Evolutionary conservation across 2,797 vertebrate species (phyloP), one percentile per base, ranked within the genome.

Genomic region (Arctocebus calabarensis): DNA sequence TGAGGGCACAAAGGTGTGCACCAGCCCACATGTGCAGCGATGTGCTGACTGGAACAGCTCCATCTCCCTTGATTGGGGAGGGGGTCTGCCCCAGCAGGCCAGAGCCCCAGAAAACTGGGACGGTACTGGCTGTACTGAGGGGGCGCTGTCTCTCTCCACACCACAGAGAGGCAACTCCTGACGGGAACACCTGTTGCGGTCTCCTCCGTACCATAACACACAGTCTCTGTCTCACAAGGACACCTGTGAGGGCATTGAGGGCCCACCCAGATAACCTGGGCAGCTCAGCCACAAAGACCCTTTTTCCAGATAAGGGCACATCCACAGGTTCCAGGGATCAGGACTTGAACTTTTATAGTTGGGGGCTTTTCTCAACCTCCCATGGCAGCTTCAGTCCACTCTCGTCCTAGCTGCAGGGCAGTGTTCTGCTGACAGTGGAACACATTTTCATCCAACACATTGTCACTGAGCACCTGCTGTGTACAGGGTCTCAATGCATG

Each of bases 401-500:
- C 22, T 32, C n/a, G 1, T 23, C 22, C 34, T 0, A 0, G 82
- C 14, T 12, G 16, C 34, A 37, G 5, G 83, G 4, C 48, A 7
- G 43, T 29, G 25, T 34, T 12, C 83, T 27, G 83, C 23, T 19
- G 45, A 32, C 45, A 52, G 64, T 7, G 48, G 83, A 45, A 70
- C 45, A 23, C 83, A 70, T 25, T 55, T 34, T 70, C n/a, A 27
- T 37, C 19, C n/a, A 4, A 22, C 62, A 52, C 22, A 19, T 52
- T 68, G 66, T 11, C 17, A 10, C 8, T 19, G 83, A 55, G 32
- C 64, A 37, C 45, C 45, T 55, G 48, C 45, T 25, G 10, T 20
- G n/a, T 11, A 17, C 64, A 0, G 40, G n/a, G 82, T 37, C 45
- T 2, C 3, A 13, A n/a, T 27, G 32, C 3, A 0, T 5, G 83